These are phyloP conservation scores for Drosophila pachea DNA, from an alignment of 1,140 invertebrate genomes.

Conservation along the genomic window DNA sequence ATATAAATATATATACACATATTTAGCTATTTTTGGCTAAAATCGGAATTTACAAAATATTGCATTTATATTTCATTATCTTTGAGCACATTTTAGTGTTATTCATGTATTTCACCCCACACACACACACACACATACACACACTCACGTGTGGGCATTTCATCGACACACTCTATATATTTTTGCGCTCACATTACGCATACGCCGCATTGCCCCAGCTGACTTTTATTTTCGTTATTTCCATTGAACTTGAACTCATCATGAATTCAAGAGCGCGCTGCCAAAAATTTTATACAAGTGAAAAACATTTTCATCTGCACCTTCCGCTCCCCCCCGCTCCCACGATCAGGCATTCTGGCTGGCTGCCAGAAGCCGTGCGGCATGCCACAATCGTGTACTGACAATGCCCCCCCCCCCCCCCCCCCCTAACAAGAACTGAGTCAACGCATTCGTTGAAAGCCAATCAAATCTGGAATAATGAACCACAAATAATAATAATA, in stretches of 20 bases:
- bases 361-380: slow-evolving; percentile 23
- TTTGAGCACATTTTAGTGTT: too few relatives aligned
- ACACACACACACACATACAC: not conserved
- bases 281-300: slow-evolving; percentile 9
- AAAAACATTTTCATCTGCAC: slow-evolving; percentile 7
- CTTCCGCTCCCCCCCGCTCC: not conserved
- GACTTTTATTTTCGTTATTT: not conserved
- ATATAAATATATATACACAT: too few relatives aligned
- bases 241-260: slow-evolving; percentile 44
- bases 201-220: not conserved
- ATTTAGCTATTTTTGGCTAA: too few relatives aligned
- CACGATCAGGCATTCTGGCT: slow-evolving; percentile 13
- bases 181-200: not conserved
- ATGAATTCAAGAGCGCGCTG: slow-evolving; percentile 14
- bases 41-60: too few relatives aligned
- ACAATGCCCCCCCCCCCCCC: slow-evolving; percentile 11
- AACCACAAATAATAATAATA: not conserved
- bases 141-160: not conserved
- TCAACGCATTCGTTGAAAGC: not conserved
- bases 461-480: slow-evolving; percentile 2
- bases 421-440: too few relatives aligned
- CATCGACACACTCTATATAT: not conserved
- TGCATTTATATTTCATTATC: too few relatives aligned
- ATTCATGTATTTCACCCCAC: not conserved
- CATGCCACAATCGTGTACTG: slow-evolving; percentile 22